Conservation (phyloP, 2,888 invertebrate genomes). For the Neuroscelio doddi region DNA sequence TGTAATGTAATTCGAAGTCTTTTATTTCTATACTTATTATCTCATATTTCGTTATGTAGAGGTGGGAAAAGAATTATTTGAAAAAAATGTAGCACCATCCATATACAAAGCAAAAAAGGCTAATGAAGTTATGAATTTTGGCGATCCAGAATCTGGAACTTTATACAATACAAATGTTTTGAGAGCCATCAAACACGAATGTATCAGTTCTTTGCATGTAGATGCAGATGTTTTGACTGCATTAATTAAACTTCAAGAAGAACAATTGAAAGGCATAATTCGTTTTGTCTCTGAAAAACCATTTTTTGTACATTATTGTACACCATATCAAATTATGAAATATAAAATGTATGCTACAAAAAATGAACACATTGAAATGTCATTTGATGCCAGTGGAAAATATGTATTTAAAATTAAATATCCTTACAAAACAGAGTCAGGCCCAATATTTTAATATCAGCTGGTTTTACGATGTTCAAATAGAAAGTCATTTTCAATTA, state of each 20-base stretch:
- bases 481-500: not conserved
- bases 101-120: not conserved
- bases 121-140: not conserved
- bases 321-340: not conserved
- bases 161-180: not conserved
- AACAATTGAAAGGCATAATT: not conserved
- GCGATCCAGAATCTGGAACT: not conserved
- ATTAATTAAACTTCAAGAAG: not conserved
- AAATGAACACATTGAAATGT: not conserved
- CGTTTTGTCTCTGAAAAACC: not conserved
- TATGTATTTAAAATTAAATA: not conserved
- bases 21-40: no score
- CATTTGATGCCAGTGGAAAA: not conserved
- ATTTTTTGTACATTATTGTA: not conserved
- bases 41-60: no score
- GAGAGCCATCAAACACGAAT: not conserved
- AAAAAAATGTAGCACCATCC: not conserved
- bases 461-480: not conserved
- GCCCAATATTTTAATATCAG: not conserved
- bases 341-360: not conserved
- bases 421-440: not conserved
- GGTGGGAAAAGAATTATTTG: not conserved
- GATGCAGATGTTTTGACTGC: not conserved
- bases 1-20: no score
- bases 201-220: not conserved